Percentiles rank a stretch among this genome's conserved stretches.
Evolutionary conservation across 2,113 vertebrate genomes (phyloP).

Genomic region (Cephalopholis sonnerati): DNA sequence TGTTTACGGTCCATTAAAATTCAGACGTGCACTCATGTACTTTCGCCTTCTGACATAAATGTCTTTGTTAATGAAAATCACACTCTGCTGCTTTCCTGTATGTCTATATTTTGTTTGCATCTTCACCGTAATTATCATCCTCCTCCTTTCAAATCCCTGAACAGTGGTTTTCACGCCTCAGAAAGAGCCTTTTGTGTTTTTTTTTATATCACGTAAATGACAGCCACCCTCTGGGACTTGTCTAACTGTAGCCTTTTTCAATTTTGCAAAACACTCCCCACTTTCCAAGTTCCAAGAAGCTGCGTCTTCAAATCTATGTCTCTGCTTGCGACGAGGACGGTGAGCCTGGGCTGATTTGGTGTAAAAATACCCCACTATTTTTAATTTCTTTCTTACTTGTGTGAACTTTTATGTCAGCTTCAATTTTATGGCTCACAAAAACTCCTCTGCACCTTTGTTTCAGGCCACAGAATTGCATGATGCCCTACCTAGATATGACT

Average conservation of each 20-base stretch:
- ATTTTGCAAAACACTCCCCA: conserved; percentile 41
- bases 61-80: conserved; percentile 47
- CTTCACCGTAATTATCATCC: conserved; percentile 36
- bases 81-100: not conserved
- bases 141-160: conserved; percentile 39
- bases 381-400: conserved; percentile 31
- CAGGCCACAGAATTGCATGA: conserved; percentile 27
- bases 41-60: conserved; percentile 45
- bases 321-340: not conserved
- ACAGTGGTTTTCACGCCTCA: conserved; percentile 49
- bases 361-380: conserved; percentile 51
- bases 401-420: conserved; percentile 34
- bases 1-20: conserved; percentile 52
- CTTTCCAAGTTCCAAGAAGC: conserved; percentile 40
- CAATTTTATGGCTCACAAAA: conserved; percentile 35
- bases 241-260: conserved; percentile 45
- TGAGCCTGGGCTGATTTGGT: conserved; percentile 15
- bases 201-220: conserved; percentile 53
- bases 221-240: conserved; percentile 48
- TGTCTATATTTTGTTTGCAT: conserved; percentile 27
- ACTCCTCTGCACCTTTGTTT: conserved; percentile 1
- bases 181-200: conserved; percentile 37
- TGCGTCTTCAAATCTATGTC: conserved; percentile 34
- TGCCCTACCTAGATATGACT: conserved; percentile 24
- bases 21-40: conserved; percentile 5